A percentile compares a stretch with the other conserved stretches of the same genome.
These are phyloP conservation scores for Centropristis striata DNA, from an alignment of 2,113 vertebrate species.

Conservation along the genomic window DNA sequence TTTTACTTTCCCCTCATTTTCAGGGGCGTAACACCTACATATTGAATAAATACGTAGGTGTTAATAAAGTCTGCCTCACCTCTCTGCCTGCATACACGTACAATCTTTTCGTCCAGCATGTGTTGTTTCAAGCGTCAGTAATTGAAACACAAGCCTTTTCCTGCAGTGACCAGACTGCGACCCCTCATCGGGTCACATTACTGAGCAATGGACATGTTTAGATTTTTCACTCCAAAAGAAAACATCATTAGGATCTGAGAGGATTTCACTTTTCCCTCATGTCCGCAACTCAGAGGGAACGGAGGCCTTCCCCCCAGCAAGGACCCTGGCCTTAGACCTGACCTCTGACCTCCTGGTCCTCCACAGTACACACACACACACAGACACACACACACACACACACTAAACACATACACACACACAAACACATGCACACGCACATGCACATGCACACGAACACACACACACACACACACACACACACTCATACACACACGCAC, in stretches of 20 bases:
- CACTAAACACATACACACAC: too few relatives aligned
- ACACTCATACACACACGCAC: too few relatives aligned
- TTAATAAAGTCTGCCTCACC: background rate
- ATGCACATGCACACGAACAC: too few relatives aligned
- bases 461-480: too few relatives aligned
- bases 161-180: slow-evolving; percentile 81
- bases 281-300: slow-evolving; percentile 72
- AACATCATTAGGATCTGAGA: slow-evolving; percentile 83
- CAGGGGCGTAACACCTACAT: too few relatives aligned
- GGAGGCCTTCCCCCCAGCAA: slow-evolving; percentile 42
- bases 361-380: slow-evolving; percentile 34
- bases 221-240: slow-evolving; percentile 82
- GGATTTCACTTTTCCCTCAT: slow-evolving; percentile 80
- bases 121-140: slow-evolving; percentile 76
- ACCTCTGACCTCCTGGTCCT: slow-evolving; percentile 78
- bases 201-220: slow-evolving; percentile 82
- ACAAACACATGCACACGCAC: too few relatives aligned
- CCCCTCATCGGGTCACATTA: slow-evolving; percentile 81
- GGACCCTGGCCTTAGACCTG: slow-evolving; percentile 77
- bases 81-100: background rate
- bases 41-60: too few relatives aligned
- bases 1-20: too few relatives aligned
- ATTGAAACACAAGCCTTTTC: slow-evolving; percentile 81
- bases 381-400: slow-evolving; percentile 23
- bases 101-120: slow-evolving; percentile 27